Percentiles rank a stretch among this genome's conserved stretches.
Evolutionary conservation across 92 coral and sea anemone species (phyloP).

Genomic region (Galaxea fascicularis): DNA sequence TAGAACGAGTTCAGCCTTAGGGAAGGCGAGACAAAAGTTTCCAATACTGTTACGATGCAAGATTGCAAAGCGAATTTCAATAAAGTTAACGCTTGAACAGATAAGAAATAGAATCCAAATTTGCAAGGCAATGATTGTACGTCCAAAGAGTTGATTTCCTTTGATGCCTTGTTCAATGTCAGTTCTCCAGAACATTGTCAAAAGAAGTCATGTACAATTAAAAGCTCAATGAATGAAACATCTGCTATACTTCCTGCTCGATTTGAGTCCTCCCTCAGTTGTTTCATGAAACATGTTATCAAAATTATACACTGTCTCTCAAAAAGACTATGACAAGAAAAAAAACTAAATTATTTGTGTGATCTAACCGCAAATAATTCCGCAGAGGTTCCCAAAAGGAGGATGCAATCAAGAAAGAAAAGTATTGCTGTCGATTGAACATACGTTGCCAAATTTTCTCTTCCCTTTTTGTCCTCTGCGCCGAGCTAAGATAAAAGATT

Average conservation of each 20-base stretch:
- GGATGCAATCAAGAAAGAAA: not conserved
- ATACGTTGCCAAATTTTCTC: not conserved
- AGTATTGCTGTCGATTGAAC: not conserved
- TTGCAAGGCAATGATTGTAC: not conserved
- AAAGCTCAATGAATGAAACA: constrained; percentile 19
- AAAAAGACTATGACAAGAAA: not conserved
- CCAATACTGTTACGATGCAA: no score
- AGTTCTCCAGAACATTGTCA: constrained; percentile 13
- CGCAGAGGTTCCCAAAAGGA: constrained; percentile 14
- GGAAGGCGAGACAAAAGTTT: no score
- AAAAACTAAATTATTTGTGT: not conserved
- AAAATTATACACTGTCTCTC: not conserved
- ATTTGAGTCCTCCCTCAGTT: constrained; percentile 1
- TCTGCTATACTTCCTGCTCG: constrained; percentile 1
- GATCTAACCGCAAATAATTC: not conserved
- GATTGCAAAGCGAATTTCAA: no score
- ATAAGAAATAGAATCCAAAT: not conserved
- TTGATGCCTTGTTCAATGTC: constrained; percentile 3
- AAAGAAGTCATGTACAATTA: constrained; percentile 28
- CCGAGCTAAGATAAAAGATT: not conserved
- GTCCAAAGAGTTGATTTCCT: not conserved
- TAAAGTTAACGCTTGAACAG: not conserved
- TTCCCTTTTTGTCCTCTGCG: not conserved
- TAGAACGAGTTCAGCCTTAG: no score
- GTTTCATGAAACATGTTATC: not conserved